Evolutionary conservation across 2,888 invertebrate genomes (phyloP), one percentile per base, ranked within the genome.

Genomic region (Alloplasta piceator): DNA sequence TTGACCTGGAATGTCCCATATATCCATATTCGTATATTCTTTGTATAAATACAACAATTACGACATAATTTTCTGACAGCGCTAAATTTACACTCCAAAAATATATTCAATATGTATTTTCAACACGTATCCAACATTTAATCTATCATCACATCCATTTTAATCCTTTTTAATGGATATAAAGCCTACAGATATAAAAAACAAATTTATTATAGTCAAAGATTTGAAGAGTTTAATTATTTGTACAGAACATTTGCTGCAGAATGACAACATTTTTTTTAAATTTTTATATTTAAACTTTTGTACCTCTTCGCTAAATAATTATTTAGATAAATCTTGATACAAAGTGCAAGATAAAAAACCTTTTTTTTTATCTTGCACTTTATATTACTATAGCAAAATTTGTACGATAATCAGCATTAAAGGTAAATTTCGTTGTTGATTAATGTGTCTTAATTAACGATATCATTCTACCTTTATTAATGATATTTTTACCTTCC

Each of bases 11-110:
- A n/a, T n/a, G n/a, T n/a, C n/a, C n/a, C n/a, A n/a, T n/a, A 73
- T 78, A 43, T 41, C 68, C 67, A 43, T 46, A 61, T 36, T 61
- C 58, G 36, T 55, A 63, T 63, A 52, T 38, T 43, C 60, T 60
- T 43, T 52, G 43, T 79, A 79, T 71, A 79, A 75, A 79, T 71
- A 75, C 43, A 75, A 43, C 64, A 60, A 75, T 26, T 46, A 7
- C 46, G 10, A 61, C 14, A 63, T 63, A 2, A 26, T 26, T 38
- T 48, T 36, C 46, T 43, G 38, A 38, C 38, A 48, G 38, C n/a
- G 50, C 16, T 72, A 76, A 72, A 72, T 67, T 9, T 6, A 68
- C 63, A 41, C 36, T 75, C 43, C 12, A 73, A 80, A 76, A 80
- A 76, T 80, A 76, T 76, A 46, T 67, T 36, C 26, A 55, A 68